These are phyloP conservation scores for Papilio helenus DNA, from an alignment of 1,140 invertebrate genomes.

Conservation along the genomic window DNA sequence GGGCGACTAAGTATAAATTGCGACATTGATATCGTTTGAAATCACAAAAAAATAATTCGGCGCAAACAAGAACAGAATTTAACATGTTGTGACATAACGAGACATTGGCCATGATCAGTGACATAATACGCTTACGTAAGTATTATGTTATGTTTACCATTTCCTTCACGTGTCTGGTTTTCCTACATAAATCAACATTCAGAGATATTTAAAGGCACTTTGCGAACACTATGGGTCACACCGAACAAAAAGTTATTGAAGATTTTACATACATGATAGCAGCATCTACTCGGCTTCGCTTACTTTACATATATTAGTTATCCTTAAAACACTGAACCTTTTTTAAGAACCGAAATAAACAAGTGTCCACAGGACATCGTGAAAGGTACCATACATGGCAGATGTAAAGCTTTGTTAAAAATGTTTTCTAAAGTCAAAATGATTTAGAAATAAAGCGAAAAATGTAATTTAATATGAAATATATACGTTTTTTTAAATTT, in stretches of 20 bases:
- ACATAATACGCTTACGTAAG: conserved; percentile 49
- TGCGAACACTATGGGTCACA: not conserved
- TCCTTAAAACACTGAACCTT: not conserved
- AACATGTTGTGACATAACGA: conserved; percentile 40
- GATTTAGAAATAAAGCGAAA: too few species aligned
- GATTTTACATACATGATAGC: not conserved
- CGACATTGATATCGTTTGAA: not conserved
- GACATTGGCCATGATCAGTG: conserved; percentile 31
- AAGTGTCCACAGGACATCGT: not conserved
- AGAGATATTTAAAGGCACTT: conserved; percentile 40
- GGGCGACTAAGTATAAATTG: not conserved
- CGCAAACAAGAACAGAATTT: conserved; percentile 32
- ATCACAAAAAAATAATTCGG: conserved; percentile 14
- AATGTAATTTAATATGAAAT: too few species aligned
- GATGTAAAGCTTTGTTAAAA: too few species aligned
- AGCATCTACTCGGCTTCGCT: not conserved
- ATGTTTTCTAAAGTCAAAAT: too few species aligned
- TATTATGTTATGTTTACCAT: conserved; percentile 48
- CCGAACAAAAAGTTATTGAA: not conserved
- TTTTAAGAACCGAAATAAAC: not conserved
- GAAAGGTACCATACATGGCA: not conserved
- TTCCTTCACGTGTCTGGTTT: conserved; percentile 47
- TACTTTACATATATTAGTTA: not conserved
- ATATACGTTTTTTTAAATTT: too few species aligned
- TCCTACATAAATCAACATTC: conserved; percentile 41